A percentile compares a stretch with the other conserved stretches of the same genome.
Evolutionary conservation across 2,113 vertebrate genomes (phyloP).

Genomic region (Taurulus bubalis): DNA sequence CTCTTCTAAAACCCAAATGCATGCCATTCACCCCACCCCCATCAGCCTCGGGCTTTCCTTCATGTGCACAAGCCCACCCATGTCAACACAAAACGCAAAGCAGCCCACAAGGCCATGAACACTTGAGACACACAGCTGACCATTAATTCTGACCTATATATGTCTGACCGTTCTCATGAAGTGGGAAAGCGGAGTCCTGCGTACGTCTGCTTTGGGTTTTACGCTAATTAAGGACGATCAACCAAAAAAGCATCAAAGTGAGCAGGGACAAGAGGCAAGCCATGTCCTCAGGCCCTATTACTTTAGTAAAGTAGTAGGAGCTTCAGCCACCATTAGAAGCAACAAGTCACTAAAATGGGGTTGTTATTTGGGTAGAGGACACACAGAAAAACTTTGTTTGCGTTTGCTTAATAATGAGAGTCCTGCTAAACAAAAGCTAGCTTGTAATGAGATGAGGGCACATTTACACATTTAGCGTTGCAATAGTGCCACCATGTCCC

Average conservation of each 20-base stretch:
- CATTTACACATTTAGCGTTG: slow-evolving; percentile 66
- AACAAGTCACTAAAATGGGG: slow-evolving; percentile 62
- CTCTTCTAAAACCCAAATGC: slow-evolving; percentile 70
- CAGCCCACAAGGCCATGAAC: slow-evolving; percentile 60
- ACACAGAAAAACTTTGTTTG: slow-evolving; percentile 16
- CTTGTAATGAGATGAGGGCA: slow-evolving; percentile 31
- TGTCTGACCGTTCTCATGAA: slow-evolving; percentile 60
- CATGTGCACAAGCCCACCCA: slow-evolving; percentile 70
- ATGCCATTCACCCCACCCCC: slow-evolving; percentile 81
- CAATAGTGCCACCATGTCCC: slow-evolving; percentile 67
- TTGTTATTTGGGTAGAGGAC: slow-evolving; percentile 19
- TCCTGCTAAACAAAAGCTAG: slow-evolving; percentile 40
- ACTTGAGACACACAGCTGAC: slow-evolving; percentile 75
- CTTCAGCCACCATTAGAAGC: slow-evolving; percentile 66
- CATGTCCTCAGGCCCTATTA: slow-evolving; percentile 27
- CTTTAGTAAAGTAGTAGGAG: slow-evolving; percentile 51
- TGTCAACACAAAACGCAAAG: slow-evolving; percentile 74
- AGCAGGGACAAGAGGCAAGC: slow-evolving; percentile 36
- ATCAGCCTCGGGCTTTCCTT: slow-evolving; percentile 70
- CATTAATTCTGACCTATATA: slow-evolving; percentile 81
- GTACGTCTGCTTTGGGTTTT: slow-evolving; percentile 44
- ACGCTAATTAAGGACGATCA: slow-evolving; percentile 68
- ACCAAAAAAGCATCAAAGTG: slow-evolving; percentile 58
- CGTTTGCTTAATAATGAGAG: slow-evolving; percentile 31
- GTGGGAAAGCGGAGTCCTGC: slow-evolving; percentile 39